phyloP scores from a whole-genome alignment of 2,113 vertebrate species.

The human (Homo sapiens) region DNA sequence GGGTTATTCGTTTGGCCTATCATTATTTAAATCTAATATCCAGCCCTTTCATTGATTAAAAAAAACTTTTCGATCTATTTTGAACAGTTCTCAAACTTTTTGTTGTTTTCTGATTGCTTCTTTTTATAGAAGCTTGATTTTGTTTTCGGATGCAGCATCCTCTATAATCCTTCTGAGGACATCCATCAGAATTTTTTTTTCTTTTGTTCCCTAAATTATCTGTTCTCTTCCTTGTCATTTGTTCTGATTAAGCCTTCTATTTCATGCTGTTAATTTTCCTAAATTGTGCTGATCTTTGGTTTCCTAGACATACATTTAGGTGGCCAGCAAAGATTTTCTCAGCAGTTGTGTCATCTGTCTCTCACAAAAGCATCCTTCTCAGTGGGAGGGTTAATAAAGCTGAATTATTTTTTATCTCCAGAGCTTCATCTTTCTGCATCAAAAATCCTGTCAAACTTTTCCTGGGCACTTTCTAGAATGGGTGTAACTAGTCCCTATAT shows the following conservation, averaged over 20 bases:
- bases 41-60: background rate
- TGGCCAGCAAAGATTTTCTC: background rate
- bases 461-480: background rate
- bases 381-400: background rate
- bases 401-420: background rate
- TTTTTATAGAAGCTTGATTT: slow-evolving; percentile 29
- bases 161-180: slow-evolving; percentile 43
- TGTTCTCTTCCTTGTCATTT: slow-evolving; percentile 50
- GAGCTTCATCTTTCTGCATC: background rate
- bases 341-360: background rate
- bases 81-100: background rate
- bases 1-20: background rate
- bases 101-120: background rate
- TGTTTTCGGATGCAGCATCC: slow-evolving; percentile 35
- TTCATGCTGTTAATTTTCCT: slow-evolving; percentile 57
- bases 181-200: slow-evolving; percentile 33
- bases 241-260: slow-evolving; percentile 45
- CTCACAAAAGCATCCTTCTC: background rate
- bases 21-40: background rate
- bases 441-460: background rate
- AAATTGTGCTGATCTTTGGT: slow-evolving; percentile 41
- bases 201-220: slow-evolving; percentile 70
- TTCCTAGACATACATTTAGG: background rate
- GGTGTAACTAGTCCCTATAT: background rate
- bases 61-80: background rate